phyloP scores from a whole-genome alignment of 2,888 invertebrate genomes.

The Himalopsyche tibetana region DNA sequence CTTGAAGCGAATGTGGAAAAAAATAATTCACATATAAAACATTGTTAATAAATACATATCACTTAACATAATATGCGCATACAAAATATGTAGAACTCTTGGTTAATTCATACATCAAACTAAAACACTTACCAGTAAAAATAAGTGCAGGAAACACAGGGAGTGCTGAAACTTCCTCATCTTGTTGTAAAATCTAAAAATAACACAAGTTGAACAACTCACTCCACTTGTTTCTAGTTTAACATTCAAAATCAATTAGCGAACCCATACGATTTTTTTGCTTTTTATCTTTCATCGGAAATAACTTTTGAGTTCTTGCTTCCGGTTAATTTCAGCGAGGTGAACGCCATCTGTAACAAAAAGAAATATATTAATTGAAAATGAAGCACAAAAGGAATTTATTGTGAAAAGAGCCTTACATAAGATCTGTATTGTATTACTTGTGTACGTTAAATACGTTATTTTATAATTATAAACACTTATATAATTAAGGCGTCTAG shows the following conservation, averaged over 20 bases:
- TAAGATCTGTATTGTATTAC: too few relatives aligned
- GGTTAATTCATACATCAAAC: not conserved
- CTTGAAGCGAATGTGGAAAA: too few relatives aligned
- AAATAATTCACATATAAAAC: too few relatives aligned
- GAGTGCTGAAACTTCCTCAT: slow-evolving; percentile 8
- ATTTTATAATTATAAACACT: too few relatives aligned
- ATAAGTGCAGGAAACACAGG: not conserved
- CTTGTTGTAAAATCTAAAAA: slow-evolving; percentile 20
- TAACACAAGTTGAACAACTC: slow-evolving; percentile 17
- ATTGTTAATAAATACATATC: too few relatives aligned
- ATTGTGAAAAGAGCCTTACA: too few relatives aligned
- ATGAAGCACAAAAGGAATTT: too few relatives aligned
- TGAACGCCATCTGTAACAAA: not conserved
- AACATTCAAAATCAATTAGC: slow-evolving; percentile 22
- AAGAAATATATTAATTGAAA: not conserved
- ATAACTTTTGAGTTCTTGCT: not conserved
- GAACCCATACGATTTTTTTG: not conserved
- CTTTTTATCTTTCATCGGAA: slow-evolving; percentile 11
- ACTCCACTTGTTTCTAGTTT: slow-evolving; percentile 16
- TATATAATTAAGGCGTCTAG: too few relatives aligned
- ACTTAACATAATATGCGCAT: too few relatives aligned
- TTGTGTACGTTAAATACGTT: too few relatives aligned
- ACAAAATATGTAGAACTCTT: too few relatives aligned
- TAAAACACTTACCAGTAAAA: not conserved
- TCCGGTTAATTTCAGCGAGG: not conserved